Evolutionary conservation across 2,888 invertebrate genomes (phyloP), one percentile per base, ranked within the genome.

Genomic region (Lucinisca nassula): DNA sequence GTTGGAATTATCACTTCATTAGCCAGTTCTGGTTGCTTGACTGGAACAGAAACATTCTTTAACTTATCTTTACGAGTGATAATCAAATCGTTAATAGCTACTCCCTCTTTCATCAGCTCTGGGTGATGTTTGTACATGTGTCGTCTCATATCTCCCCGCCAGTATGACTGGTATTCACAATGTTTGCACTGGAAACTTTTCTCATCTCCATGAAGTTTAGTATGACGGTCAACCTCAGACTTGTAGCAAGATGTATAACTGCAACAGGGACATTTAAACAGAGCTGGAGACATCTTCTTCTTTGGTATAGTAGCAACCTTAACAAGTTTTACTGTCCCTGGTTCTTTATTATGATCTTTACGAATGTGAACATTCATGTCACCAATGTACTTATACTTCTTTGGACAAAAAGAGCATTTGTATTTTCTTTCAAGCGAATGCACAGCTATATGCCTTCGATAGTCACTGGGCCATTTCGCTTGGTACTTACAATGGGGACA

Each of bases 331-430:
- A 92, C 86, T 8, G 90, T 85, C 14, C 92, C 90, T 32, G 94
- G 93, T 75, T 94, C 94, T 97, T 90, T 97, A 97, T 87, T 97
- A 96, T 78, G 98, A 97, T 94, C 98, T 97, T 91, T 96, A 0
- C 97, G 97, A 95, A 97, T 96, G 93, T 98, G 98, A 94, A 98
- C 98, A 85, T 97, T 97, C 12, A 98, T 96, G 8, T 98, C 97
- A 14, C 97, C 97, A 82, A 97, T 97, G 96, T 98, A 98, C 90
- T 97, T 97, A 95, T 98, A 98, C 92, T 97, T 97, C 0, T 98
- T 98, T 8, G 98, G 98, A 93, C 98, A 98, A 95, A 97, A 87
- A 30, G 94, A 92, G 90, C 96, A 96, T 70, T 94, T 94, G 85
- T 95, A 96, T 4, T 95, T 87, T 83, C 95, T 96, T 76, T 95